Conservation (phyloP, 2,888 invertebrate genomes). For the Pandemis heparana region DNA sequence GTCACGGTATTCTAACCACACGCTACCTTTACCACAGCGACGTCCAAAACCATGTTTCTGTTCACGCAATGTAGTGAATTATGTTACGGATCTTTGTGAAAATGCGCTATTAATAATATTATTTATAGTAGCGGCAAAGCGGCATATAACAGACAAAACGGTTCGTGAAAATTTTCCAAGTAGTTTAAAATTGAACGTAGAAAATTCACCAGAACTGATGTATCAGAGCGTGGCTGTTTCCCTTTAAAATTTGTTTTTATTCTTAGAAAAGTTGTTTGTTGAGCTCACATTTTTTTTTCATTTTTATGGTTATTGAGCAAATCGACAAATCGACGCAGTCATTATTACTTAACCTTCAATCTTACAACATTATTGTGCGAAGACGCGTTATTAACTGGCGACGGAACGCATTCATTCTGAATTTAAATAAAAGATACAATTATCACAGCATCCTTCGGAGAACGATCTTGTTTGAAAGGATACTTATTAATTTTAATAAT, state of each 20-base stretch:
- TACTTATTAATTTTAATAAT: not conserved
- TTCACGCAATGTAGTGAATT: not conserved
- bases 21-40: not conserved
- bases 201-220: not conserved
- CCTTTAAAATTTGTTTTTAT: too few relatives aligned
- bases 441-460: not conserved
- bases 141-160: not conserved
- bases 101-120: not conserved
- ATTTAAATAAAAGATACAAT: too few relatives aligned
- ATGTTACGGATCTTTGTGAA: not conserved
- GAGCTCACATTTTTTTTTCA: too few relatives aligned
- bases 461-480: not conserved
- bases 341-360: not conserved
- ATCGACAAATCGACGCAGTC: too few relatives aligned
- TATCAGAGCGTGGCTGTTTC: too few relatives aligned
- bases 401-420: too few relatives aligned
- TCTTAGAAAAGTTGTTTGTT: too few relatives aligned
- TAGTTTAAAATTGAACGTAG: not conserved
- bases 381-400: too few relatives aligned
- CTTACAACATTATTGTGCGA: too few relatives aligned
- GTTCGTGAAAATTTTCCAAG: not conserved
- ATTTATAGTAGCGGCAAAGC: not conserved
- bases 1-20: slow-evolving; percentile 7
- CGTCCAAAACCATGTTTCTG: not conserved
- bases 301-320: too few relatives aligned